Base-by-base conservation (phyloP, 2,888 invertebrate species). In the Agonopterix subpropinquella region DNA sequence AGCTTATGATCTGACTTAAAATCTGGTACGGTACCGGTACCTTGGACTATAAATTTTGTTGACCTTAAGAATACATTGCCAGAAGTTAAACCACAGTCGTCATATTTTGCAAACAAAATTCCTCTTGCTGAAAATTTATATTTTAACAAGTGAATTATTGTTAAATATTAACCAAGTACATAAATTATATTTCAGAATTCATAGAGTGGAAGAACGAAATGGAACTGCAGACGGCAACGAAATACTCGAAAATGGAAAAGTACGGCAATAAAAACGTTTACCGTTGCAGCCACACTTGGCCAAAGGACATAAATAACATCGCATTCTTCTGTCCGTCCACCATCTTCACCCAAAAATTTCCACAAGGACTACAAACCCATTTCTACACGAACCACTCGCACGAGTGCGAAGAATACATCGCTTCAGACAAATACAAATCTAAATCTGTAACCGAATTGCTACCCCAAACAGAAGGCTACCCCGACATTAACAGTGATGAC, bases 321-420 rank as follows among this genome's bases (percentile, higher is more conserved):
- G 35, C 53, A 0, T 13, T 54, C 0, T 48, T 76, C 3, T 85
- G 85, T 28, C 84, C 84, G 0, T 70, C 84, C 0, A 56, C 65
- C 0, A 60, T 84, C 3, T 56, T 65, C 0, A 52, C 66, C 0
- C 70, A 72, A 39, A 70, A 73, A 35, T 65, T 70, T 11, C 43
- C 67, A 0, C 77, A 73, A 45, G 80, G 80, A 0, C 55, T 72
- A 2, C 77, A 80, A 48, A 72, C 78, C 0, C 67, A 69, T 11
- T 81, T 69, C 53, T 76, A 69, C 36, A 76, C 67, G 13, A 51
- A 66, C 1, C 85, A 85, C 35, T 74, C 70, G 0, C 83, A 84
- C 44, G 11, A 2, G 0, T 53, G 48, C 4, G 18, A 52, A 0
- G 44, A 57, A 0, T 78, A 77, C 45, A 15, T 48, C 0, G 28